Percentiles rank a stretch among this genome's conserved stretches.
phyloP scores from a whole-genome alignment of 1,140 invertebrate species.

The Cyrtorhinus lividipennis region DNA sequence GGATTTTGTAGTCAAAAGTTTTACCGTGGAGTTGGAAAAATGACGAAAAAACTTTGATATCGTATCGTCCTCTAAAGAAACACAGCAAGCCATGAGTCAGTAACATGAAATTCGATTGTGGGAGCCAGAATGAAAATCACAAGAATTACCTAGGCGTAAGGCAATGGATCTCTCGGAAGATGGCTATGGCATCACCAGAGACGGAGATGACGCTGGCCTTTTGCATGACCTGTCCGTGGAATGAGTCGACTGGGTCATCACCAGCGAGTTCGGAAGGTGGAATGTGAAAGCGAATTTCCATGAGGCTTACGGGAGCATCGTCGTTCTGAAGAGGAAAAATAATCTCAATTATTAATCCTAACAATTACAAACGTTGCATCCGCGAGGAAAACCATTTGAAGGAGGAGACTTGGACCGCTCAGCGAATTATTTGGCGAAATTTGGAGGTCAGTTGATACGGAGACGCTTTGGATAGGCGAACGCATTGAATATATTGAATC shows the following conservation, averaged over 20 bases:
- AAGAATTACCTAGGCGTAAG: conserved; percentile 97
- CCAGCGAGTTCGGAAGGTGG: conserved; percentile 68
- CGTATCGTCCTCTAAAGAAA: conserved; percentile 80
- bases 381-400: too few relatives aligned
- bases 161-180: conserved; percentile 93
- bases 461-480: too few relatives aligned
- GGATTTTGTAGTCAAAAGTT: conserved; percentile 99
- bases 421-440: too few relatives aligned
- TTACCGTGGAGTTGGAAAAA: conserved; percentile 99
- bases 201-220: conserved; percentile 97
- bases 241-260: conserved; percentile 87
- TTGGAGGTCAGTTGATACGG: too few relatives aligned
- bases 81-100: not conserved
- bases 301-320: conserved; percentile 88
- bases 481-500: too few relatives aligned
- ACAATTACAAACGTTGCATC: too few relatives aligned
- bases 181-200: conserved; percentile 93
- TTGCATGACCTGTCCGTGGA: conserved; percentile 88
- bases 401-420: too few relatives aligned
- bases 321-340: conserved; percentile 67
- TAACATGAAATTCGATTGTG: not conserved
- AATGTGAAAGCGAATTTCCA: conserved; percentile 97
- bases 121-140: too few relatives aligned
- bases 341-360: too few relatives aligned
- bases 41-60: conserved; percentile 94